Evolutionary conservation across 2,797 vertebrate species (phyloP), one percentile per base, ranked within the genome.

Genomic region (Eleutherodactylus coqui): DNA sequence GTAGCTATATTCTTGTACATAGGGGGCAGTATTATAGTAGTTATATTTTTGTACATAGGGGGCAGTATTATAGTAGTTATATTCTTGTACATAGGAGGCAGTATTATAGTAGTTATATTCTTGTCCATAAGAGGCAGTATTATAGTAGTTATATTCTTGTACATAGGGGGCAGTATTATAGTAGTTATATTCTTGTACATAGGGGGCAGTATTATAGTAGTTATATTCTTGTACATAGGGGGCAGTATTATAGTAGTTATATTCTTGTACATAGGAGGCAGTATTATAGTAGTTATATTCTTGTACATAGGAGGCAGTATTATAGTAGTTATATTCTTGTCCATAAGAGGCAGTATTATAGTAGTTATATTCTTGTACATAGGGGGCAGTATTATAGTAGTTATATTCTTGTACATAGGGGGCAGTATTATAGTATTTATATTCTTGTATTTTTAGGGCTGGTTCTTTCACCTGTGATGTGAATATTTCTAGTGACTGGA

Each of bases 21-120:
- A 62, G 60, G 60, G 7, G 27, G 29, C 16, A 67, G 62, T 67
- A 67, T 64, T 64, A 64, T 34, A 64, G 60, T 64, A 64, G 60
- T 64, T 64, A 64, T 64, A 64, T 34, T 64, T 13, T 64, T 64
- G 60, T 64, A 64, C 60, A 64, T 64, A 34, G 60, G 60, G 7
- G 14, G 29, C 5, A 64, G 60, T 64, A 64, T 64, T 64, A 64
- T 64, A 64, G 60, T 32, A 32, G 60, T 64, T 64, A 64, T 64
- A 64, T 64, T 34, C 60, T 34, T 64, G 60, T 64, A 64, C 60
- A 64, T 64, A 64, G 60, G 60, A 14, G 29, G n/a, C 13, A 64
- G 60, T 34, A 64, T 64, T 64, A 64, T 64, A 64, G 60, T 64
- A 64, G 60, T 64, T 64, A 64, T 64, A 64, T 64, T 64, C 60